Evolutionary conservation across 2,113 vertebrate species (phyloP).

Genomic region (Myrmecophaga tridactyla): DNA sequence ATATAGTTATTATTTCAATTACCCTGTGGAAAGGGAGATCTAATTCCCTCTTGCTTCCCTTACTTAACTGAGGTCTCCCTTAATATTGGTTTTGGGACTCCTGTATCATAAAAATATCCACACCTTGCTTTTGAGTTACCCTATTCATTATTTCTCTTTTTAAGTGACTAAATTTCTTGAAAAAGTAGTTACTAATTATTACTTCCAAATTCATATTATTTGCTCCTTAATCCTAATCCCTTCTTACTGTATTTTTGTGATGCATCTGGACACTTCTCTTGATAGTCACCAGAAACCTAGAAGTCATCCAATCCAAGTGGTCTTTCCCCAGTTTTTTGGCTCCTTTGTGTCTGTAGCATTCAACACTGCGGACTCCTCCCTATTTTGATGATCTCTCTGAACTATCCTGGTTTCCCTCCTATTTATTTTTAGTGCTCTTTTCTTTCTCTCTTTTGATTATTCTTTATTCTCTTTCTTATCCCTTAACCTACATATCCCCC

Average conservation of each 20-base stretch:
- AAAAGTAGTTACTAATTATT: neutral
- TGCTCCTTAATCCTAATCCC: neutral
- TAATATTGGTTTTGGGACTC: neutral
- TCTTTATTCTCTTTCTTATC: slow-evolving; percentile 41
- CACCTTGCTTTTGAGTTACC: neutral
- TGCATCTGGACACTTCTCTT: neutral
- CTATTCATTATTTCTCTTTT: neutral
- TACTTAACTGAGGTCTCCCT: neutral
- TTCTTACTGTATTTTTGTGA: neutral
- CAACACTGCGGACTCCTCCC: neutral
- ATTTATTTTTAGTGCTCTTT: neutral
- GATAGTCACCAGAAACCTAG: neutral
- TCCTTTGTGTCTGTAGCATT: neutral
- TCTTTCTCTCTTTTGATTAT: neutral
- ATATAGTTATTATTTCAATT: neutral
- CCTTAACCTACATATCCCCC: slow-evolving; percentile 15
- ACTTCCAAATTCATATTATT: neutral
- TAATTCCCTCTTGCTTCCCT: neutral
- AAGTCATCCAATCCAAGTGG: neutral
- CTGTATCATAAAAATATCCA: slow-evolving; percentile 28
- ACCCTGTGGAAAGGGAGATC: neutral
- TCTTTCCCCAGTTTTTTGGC: neutral
- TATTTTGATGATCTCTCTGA: neutral
- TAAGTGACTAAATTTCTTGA: neutral
- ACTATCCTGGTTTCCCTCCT: neutral